phyloP scores from a whole-genome alignment of 2,113 vertebrate species.

The Clinocottus analis region DNA sequence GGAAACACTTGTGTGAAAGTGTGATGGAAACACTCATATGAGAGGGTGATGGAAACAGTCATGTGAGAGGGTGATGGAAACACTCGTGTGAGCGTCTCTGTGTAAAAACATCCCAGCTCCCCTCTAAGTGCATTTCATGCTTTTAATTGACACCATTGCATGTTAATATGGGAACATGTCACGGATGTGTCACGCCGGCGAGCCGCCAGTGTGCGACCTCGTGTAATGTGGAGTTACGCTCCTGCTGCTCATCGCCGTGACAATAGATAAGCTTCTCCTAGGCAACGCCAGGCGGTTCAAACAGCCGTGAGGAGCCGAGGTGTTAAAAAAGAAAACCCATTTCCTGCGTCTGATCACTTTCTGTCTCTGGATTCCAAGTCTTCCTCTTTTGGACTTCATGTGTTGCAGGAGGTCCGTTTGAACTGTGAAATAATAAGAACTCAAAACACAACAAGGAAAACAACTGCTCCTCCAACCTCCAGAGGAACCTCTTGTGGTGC shows the following conservation, averaged over 20 bases:
- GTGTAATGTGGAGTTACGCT: conserved; percentile 79
- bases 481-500: neutral
- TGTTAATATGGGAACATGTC: conserved; percentile 81
- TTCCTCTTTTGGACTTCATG: neutral
- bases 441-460: conserved; percentile 1
- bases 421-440: neutral
- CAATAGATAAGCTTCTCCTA: conserved; percentile 78
- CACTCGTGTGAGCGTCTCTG: too few relatives aligned
- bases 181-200: conserved; percentile 77
- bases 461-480: neutral
- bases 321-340: conserved; percentile 11
- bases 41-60: too few relatives aligned
- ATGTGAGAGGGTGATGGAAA: conserved; percentile 58
- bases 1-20: too few relatives aligned
- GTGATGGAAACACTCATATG: too few relatives aligned
- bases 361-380: conserved; percentile 21
- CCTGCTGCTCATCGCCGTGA: conserved; percentile 73
- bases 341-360: conserved; percentile 20
- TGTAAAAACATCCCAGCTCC: too few relatives aligned
- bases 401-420: neutral
- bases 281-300: conserved; percentile 63
- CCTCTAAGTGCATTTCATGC: conserved; percentile 78
- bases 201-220: conserved; percentile 75
- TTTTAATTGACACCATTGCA: conserved; percentile 80
- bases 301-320: conserved; percentile 39